Evolutionary conservation across 2,113 vertebrate genomes (phyloP), one percentile per base, ranked within the genome.

Genomic region (Hyperopisus bebe): DNA sequence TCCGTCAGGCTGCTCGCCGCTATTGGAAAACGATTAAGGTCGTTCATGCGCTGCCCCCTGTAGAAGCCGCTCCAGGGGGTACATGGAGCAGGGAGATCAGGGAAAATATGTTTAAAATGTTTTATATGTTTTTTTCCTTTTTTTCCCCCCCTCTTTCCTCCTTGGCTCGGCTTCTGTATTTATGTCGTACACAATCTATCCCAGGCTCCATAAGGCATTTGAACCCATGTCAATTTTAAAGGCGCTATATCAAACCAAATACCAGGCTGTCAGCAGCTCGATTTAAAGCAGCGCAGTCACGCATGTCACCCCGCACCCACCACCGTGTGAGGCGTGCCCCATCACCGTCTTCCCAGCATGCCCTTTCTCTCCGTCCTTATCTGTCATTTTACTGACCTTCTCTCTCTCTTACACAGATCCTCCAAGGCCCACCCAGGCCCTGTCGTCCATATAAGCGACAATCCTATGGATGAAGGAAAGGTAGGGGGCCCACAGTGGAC

Each of bases 401-500:
- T 89, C 55, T 66, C 77, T 21, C 84, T 24, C n/a, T 21, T 87
- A 86, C 91, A 91, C 92, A 99, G 98, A 94, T 99, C 98, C 50
- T 99, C 98, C 92, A 99, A 99, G 95, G 96, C 98, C 94, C 98
- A 99, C 91, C 98, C 98, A 89, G 98, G 98, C 94, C 98, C 98
- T 92, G 95, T 99, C 91, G 98, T 99, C 89, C 98, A 99, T 94
- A 99, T 99, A 93, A 99, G 98, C 94, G 98, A 99, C 95, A 99
- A 99, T 96, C 98, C 98, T 90, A 99, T 99, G 97, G 98, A 99
- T 94, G 98, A 99, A 94, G 97, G 97, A 93, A 98, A 98, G 97
- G 97, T 98, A 96, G 51, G 19, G 88, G 58, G 82, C 19, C 80
- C 21, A 5, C 8, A n/a, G 24, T 51, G 24, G 21, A 24, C 42